Evolutionary conservation across 2,113 vertebrate genomes (phyloP).

Genomic region (Chaetura pelagica): DNA sequence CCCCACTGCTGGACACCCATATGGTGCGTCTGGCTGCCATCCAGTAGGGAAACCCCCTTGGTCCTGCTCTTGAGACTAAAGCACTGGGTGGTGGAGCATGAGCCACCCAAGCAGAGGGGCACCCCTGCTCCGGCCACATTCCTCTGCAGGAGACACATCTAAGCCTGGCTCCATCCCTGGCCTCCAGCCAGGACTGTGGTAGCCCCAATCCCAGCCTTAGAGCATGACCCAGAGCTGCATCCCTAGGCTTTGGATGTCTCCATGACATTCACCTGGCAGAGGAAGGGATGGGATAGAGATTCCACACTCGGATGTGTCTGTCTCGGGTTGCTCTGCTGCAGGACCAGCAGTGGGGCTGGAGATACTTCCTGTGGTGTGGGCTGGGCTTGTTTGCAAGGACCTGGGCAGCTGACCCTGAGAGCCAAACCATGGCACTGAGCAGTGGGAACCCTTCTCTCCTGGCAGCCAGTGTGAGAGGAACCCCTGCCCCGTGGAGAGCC

Average conservation of each 20-base stretch:
- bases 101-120: not conserved
- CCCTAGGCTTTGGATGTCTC: not conserved
- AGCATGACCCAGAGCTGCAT: not conserved
- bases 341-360: rapidly evolving
- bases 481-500: constrained; percentile 82
- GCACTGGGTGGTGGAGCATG: not conserved
- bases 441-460: not conserved
- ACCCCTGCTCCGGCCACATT: not conserved
- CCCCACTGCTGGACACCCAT: not conserved
- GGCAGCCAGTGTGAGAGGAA: constrained; percentile 87
- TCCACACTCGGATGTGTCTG: rapidly evolving
- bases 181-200: not conserved
- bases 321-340: not conserved
- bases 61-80: not conserved
- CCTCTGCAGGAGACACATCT: not conserved
- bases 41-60: not conserved
- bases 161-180: not conserved
- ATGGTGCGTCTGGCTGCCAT: not conserved
- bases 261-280: not conserved
- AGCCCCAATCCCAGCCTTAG: not conserved
- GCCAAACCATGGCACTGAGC: not conserved
- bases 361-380: rapidly evolving
- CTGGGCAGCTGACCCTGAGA: not conserved
- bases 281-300: not conserved
- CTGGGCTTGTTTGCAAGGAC: not conserved